Conservation (phyloP, 2,113 vertebrate species). For the Azemiops feae region DNA sequence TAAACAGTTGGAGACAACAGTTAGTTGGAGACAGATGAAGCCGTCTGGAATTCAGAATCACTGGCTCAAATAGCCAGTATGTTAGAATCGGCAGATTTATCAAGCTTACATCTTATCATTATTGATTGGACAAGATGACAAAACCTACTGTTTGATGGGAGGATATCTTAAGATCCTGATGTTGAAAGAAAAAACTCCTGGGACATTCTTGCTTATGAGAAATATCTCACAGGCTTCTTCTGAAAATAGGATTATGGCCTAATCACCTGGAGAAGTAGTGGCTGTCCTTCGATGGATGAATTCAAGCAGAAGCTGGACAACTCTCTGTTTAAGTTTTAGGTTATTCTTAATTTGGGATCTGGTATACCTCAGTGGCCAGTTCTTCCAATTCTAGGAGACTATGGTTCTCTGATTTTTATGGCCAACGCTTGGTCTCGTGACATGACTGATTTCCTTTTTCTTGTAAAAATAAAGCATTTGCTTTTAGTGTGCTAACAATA, state of each 20-base stretch:
- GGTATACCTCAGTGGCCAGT: background rate
- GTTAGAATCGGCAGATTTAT: background rate
- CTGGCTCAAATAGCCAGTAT: background rate
- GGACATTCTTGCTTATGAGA: background rate
- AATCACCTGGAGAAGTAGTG: background rate
- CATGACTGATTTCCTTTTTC: background rate
- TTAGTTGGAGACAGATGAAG: background rate
- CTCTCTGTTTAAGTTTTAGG: background rate
- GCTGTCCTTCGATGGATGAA: background rate
- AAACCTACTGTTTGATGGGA: background rate
- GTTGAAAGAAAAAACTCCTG: background rate
- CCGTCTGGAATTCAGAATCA: background rate
- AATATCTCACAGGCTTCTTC: background rate
- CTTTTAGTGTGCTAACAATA: background rate
- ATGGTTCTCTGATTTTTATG: background rate
- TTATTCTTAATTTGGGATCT: background rate
- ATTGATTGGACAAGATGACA: background rate
- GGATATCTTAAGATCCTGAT: background rate
- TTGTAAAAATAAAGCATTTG: background rate
- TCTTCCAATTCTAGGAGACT: background rate
- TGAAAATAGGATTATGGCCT: background rate
- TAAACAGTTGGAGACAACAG: too few relatives aligned
- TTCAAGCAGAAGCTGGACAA: background rate
- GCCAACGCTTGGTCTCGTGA: background rate
- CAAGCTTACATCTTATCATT: background rate